These are phyloP conservation scores for Enteromius fasciolatus DNA, from an alignment of 2,797 vertebrate genomes.

Conservation along the genomic window DNA sequence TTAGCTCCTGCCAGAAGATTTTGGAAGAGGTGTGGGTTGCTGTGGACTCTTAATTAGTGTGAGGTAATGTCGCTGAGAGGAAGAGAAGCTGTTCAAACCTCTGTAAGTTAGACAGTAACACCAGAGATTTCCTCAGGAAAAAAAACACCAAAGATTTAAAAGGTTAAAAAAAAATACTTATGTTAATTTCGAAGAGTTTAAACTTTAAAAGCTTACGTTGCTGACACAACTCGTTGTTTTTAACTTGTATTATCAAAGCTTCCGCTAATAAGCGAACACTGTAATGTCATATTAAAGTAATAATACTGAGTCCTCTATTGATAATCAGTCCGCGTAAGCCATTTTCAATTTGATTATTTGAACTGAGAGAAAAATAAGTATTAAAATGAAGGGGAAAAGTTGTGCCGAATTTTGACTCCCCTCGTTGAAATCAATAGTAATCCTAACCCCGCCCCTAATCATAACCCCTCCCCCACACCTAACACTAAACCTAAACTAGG, in stretches of 20 bases:
- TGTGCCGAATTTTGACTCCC: too few species aligned
- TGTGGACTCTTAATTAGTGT: background rate
- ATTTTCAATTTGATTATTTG: background rate
- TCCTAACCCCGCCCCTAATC: too few species aligned
- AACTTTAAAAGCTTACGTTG: background rate
- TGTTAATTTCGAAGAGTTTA: background rate
- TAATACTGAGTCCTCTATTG: background rate
- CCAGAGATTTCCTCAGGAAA: background rate
- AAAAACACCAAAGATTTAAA: background rate
- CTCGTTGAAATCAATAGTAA: too few species aligned
- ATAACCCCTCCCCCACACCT: too few species aligned
- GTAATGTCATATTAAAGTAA: background rate
- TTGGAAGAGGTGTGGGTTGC: background rate
- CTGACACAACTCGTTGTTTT: background rate
- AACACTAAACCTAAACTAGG: too few species aligned
- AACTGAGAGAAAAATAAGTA: background rate
- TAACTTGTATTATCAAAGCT: background rate
- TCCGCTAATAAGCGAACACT: background rate
- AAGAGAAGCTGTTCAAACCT: background rate
- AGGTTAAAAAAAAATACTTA: background rate
- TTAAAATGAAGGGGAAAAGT: background rate
- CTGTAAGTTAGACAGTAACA: too few species aligned
- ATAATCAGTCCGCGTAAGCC: background rate
- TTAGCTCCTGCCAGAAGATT: constrained; percentile 5
- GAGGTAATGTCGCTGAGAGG: background rate